Evolutionary conservation across 1,140 invertebrate species (phyloP).

Genomic region (Drosophila gunungcola): DNA sequence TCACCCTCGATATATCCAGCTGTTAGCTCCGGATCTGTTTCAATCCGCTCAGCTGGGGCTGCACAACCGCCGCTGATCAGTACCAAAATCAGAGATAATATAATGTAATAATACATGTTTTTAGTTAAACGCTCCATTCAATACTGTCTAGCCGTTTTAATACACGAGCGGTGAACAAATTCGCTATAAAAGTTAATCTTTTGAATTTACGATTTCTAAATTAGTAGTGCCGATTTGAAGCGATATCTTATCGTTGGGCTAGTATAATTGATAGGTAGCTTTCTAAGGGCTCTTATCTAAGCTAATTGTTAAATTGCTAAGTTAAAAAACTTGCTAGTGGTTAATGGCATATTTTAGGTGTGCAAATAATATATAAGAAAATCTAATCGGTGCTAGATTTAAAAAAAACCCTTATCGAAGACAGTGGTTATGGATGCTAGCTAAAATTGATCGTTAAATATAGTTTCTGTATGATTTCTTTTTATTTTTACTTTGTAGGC

Average conservation of each 20-base stretch:
- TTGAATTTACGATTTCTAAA: constrained; percentile 9
- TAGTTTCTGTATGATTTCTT: too few relatives aligned
- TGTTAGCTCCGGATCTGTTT: constrained; percentile 64
- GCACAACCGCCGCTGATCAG: background rate
- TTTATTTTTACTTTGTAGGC: too few relatives aligned
- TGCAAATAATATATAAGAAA: background rate
- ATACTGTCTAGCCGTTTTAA: constrained; percentile 13
- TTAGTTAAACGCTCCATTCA: background rate
- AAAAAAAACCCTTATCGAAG: too few relatives aligned
- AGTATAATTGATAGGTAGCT: background rate
- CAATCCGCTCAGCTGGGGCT: constrained; percentile 15
- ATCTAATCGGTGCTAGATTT: background rate
- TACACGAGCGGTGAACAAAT: background rate
- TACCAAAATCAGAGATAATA: constrained; percentile 2
- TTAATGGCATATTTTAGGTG: constrained; percentile 13
- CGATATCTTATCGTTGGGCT: constrained; percentile 19
- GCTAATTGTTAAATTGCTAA: background rate
- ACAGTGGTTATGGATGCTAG: too few relatives aligned
- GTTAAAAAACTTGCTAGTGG: background rate
- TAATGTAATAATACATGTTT: constrained; percentile 5
- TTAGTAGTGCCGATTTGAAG: constrained; percentile 3
- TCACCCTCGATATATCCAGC: constrained; percentile 68
- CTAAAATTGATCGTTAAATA: too few relatives aligned
- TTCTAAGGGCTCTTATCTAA: background rate
- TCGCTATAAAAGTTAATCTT: constrained; percentile 5